Percentiles rank a stretch among this genome's conserved stretches.
These are phyloP conservation scores for Amblyraja radiata DNA, from an alignment of 2,797 vertebrate species.

Conservation along the genomic window DNA sequence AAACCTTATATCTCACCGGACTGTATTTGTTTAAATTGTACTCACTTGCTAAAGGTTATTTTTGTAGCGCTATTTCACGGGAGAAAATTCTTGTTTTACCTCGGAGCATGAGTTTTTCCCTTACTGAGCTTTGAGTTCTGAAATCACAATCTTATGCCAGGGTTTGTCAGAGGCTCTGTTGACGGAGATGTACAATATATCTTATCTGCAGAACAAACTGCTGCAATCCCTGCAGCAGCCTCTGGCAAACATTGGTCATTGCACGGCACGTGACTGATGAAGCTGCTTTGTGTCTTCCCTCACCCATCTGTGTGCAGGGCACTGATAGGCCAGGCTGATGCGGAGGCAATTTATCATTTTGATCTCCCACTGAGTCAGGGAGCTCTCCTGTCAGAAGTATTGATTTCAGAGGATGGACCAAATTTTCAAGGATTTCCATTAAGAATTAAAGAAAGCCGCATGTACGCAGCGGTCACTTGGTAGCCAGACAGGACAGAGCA, in stretches of 20 bases:
- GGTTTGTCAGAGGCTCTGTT: constrained; percentile 44
- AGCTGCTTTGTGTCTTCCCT: constrained; percentile 54
- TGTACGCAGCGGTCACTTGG: constrained; percentile 62
- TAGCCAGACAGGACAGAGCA: constrained; percentile 65
- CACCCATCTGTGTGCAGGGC: constrained; percentile 59
- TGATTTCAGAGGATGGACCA: constrained; percentile 80
- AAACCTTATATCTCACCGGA: no score
- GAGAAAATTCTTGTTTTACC: constrained; percentile 12
- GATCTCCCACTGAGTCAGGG: constrained; percentile 72
- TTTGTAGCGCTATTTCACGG: neutral
- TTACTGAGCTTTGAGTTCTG: neutral
- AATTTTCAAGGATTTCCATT: constrained; percentile 74
- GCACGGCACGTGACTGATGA: constrained; percentile 56
- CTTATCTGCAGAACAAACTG: constrained; percentile 56
- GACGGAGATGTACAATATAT: constrained; percentile 51
- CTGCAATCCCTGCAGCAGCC: constrained; percentile 53
- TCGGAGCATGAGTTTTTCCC: neutral
- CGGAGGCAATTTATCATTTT: constrained; percentile 73
- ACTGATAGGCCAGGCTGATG: constrained; percentile 74
- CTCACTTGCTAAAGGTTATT: neutral
- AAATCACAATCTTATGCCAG: constrained; percentile 24
- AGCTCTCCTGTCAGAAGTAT: constrained; percentile 73
- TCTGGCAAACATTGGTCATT: constrained; percentile 56
- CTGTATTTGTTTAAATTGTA: neutral
- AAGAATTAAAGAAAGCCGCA: constrained; percentile 66